These are phyloP conservation scores for Poeciliopsis turneri DNA, from an alignment of 2,797 vertebrate species.

Conservation along the genomic window DNA sequence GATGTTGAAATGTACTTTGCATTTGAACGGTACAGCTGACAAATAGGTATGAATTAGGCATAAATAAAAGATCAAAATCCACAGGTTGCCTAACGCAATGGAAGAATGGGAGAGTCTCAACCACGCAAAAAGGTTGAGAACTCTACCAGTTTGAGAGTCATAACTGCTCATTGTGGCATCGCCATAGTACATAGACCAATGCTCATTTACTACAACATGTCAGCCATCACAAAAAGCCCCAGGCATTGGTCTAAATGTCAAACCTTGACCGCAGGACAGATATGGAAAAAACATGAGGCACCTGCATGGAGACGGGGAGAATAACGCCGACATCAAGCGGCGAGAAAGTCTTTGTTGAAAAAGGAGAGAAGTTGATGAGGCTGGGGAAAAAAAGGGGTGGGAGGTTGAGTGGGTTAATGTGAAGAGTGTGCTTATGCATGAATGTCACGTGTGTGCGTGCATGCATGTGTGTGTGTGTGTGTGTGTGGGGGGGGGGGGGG, in stretches of 20 bases:
- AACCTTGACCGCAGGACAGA: slow-evolving; percentile 37
- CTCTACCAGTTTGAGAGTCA: slow-evolving; percentile 10
- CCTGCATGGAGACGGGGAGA: slow-evolving; percentile 52
- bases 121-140: slow-evolving; percentile 16
- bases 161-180: slow-evolving; percentile 26
- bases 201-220: slow-evolving; percentile 25
- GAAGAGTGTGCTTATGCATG: slow-evolving; percentile 68
- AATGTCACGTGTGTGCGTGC: slow-evolving; percentile 50
- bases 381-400: slow-evolving; percentile 23
- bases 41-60: background rate
- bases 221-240: slow-evolving; percentile 25
- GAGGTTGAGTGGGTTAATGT: slow-evolving; percentile 68
- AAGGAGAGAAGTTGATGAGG: slow-evolving; percentile 44
- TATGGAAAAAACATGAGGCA: slow-evolving; percentile 50
- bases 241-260: slow-evolving; percentile 46
- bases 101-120: slow-evolving; percentile 6
- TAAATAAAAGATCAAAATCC: background rate
- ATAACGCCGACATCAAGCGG: slow-evolving; percentile 45
- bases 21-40: background rate
- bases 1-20: background rate
- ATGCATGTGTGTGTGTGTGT: slow-evolving; percentile 46
- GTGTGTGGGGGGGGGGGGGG: too few species aligned
- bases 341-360: slow-evolving; percentile 57
- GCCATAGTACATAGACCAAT: slow-evolving; percentile 20
- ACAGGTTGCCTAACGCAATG: background rate